Base-by-base conservation (phyloP, 2,888 invertebrate species). In the Cosmopolites sordidus region DNA sequence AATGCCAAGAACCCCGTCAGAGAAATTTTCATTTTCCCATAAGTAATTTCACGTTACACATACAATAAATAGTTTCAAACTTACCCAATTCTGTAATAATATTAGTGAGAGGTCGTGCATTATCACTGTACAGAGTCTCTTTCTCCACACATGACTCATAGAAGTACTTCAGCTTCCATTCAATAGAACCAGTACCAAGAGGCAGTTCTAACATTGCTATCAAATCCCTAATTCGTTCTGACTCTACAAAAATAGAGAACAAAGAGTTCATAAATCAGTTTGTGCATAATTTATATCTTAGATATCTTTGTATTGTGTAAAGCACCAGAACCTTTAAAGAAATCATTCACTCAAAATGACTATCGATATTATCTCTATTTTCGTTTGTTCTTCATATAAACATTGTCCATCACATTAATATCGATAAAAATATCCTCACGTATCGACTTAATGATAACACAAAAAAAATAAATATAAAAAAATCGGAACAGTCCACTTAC, bases 121-220 rank as follows among this genome's bases (percentile, higher is more conserved):
- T 67, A 44, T 79, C 78, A 16, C 71, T 66, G 60, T 77, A 76
- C 22, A 80, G 71, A 52, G 73, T 73, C 55, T 78, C 78, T 29
- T 78, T 66, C 8, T 76, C 73, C 69, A 79, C 71, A 61, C 82
- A 82, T 1, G 81, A 78, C 51, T 78, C 76, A 66, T 82, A 82
- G 60, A 82, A 77, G 58, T 77, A 72, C 62, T 80, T 81, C 60
- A 82, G 63, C 66, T 83, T 83, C 75, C 78, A 77, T 58, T 78
- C 76, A 3, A 80, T 70, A 2, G 74, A 69, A 39, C 75, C 72
- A 2, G 70, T 65, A 44, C 72, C 73, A n/a, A 73, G 54, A 1
- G 75, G 73, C 46, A 73, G 66, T n/a, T 75, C 71, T 58, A 78
- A 65, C 1, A 78, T 78, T 14, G 77, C 72, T 16, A 81, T 71